Conservation (phyloP, 2,888 invertebrate genomes). For the Pristionchus fissidentatus region DNA sequence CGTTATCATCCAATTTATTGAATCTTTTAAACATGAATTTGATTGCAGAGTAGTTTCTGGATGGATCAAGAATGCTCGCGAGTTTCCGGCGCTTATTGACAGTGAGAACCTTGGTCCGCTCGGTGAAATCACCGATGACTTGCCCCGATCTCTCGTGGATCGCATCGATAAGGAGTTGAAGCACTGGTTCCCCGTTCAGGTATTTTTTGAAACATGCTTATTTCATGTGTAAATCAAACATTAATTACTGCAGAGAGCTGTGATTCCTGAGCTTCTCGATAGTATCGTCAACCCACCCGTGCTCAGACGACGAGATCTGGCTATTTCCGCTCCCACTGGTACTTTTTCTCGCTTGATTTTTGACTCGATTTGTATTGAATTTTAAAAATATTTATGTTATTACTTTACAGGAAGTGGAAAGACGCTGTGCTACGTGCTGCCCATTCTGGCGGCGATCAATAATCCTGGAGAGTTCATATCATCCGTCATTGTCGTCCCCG, state of each 20-base stretch:
- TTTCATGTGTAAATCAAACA: background rate
- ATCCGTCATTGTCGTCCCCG: conserved; percentile 92
- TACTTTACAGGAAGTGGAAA: conserved; percentile 79
- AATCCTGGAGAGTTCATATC: conserved; percentile 78
- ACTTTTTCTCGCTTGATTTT: no score
- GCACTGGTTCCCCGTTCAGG: conserved; percentile 73
- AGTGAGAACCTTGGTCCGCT: conserved; percentile 52
- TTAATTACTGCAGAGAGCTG: conserved; percentile 55
- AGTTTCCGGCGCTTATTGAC: conserved; percentile 63
- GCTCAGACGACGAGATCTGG: conserved; percentile 87
- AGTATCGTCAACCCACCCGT: conserved; percentile 55
- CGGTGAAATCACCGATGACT: conserved; percentile 52
- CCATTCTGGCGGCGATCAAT: conserved; percentile 79
- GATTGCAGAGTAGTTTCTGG: conserved; percentile 61
- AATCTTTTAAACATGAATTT: background rate
- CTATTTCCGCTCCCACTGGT: conserved; percentile 96
- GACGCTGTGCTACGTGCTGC: conserved; percentile 92
- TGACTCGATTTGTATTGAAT: background rate
- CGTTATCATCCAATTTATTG: background rate
- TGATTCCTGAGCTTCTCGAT: conserved; percentile 65
- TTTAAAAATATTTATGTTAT: background rate
- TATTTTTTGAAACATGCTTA: no score
- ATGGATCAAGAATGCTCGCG: conserved; percentile 66
- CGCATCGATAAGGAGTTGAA: conserved; percentile 54
- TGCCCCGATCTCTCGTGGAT: conserved; percentile 54